These are phyloP conservation scores for Drosophila eugracilis DNA, from an alignment of 1,140 invertebrate genomes.

Conservation along the genomic window DNA sequence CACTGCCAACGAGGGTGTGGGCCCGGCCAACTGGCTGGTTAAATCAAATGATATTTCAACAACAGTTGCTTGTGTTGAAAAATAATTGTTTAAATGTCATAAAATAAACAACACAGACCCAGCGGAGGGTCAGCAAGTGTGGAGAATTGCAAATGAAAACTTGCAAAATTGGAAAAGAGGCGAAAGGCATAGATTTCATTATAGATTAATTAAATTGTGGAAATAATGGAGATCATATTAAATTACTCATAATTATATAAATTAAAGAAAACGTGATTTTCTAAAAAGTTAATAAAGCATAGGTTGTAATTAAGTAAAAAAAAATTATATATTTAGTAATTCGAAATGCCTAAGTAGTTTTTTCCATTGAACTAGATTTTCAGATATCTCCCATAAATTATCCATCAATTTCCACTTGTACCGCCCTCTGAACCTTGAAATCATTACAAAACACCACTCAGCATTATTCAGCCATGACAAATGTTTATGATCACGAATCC, in stretches of 20 bases:
- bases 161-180: conserved; percentile 12
- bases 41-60: conserved; percentile 71
- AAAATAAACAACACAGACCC: conserved; percentile 47
- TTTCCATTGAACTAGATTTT: neutral
- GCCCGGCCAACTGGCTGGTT: conserved; percentile 41
- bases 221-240: conserved; percentile 1
- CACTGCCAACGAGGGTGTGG: conserved; percentile 62
- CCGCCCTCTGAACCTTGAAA: conserved; percentile 20
- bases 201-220: conserved; percentile 18
- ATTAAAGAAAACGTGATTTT: neutral
- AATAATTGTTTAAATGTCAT: conserved; percentile 83
- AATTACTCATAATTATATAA: conserved; percentile 14
- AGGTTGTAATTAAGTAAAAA: neutral
- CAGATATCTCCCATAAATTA: conserved; percentile 3
- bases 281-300: neutral
- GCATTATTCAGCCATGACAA: conserved; percentile 30
- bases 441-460: conserved; percentile 27
- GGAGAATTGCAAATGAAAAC: conserved; percentile 18
- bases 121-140: conserved; percentile 38
- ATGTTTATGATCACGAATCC: conserved; percentile 40
- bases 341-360: no score
- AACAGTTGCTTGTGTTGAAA: conserved; percentile 59
- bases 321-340: neutral
- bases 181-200: conserved; percentile 17
- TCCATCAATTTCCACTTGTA: neutral